These are phyloP conservation scores for Coreius guichenoti DNA, from an alignment of 2,797 vertebrate genomes.

Conservation along the genomic window DNA sequence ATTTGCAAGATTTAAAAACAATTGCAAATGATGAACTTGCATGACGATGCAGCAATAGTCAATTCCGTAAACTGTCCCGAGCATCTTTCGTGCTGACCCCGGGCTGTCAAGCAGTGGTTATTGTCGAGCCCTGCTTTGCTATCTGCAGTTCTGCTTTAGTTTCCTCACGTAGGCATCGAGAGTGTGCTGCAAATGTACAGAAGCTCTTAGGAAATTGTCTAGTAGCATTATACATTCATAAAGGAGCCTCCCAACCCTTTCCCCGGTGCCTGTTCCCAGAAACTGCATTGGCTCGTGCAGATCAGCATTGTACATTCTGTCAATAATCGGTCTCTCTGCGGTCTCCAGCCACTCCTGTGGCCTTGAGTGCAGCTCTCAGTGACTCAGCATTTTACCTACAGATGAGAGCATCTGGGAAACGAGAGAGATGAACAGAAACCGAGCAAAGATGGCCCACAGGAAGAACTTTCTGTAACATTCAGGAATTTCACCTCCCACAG, in stretches of 20 bases:
- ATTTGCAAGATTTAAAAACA: neutral
- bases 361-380: constrained; percentile 41
- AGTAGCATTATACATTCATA: constrained; percentile 1
- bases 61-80: neutral
- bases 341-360: constrained; percentile 38
- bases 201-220: constrained; percentile 26
- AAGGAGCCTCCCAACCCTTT: constrained; percentile 25
- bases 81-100: neutral
- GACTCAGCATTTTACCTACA: constrained; percentile 59
- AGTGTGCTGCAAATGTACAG: neutral
- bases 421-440: constrained; percentile 4
- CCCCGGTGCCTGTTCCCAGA: constrained; percentile 29
- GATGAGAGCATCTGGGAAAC: constrained; percentile 45
- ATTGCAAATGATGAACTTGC: neutral
- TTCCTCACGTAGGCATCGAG: neutral
- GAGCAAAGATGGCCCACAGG: constrained; percentile 33
- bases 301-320: constrained; percentile 41
- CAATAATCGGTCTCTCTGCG: constrained; percentile 53
- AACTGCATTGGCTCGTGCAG: constrained; percentile 35
- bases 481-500: constrained; percentile 52
- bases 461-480: constrained; percentile 44
- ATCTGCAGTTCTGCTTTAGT: neutral
- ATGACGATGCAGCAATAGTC: neutral
- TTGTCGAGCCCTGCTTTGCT: neutral
- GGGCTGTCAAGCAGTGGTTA: neutral